Percentiles rank a stretch among this genome's conserved stretches.
These are phyloP conservation scores for Rhagologus leucostigma DNA, from an alignment of 2,113 vertebrate species.

Conservation along the genomic window DNA sequence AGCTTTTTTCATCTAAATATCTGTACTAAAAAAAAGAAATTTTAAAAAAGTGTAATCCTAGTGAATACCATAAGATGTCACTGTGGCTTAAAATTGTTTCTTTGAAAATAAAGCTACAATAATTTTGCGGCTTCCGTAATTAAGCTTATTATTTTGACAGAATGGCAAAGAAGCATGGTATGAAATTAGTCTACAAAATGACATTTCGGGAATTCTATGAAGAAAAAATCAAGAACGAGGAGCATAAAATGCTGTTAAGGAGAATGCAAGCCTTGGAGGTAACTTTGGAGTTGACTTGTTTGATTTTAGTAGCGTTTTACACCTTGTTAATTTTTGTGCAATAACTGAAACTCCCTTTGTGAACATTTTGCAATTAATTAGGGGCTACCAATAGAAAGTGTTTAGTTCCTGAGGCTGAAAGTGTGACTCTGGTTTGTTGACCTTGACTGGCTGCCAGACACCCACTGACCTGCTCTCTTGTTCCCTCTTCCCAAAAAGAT, in stretches of 20 bases:
- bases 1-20: neutral
- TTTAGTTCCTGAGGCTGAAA: neutral
- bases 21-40: neutral
- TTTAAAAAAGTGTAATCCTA: neutral
- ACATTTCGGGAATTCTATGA: slow-evolving; percentile 91
- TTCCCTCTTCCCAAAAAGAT: neutral
- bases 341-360: neutral
- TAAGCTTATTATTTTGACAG: slow-evolving; percentile 70
- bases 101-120: neutral
- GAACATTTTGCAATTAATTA: neutral
- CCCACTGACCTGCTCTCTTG: neutral
- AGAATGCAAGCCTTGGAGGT: slow-evolving; percentile 94
- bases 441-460: neutral
- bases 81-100: slow-evolving; percentile 12
- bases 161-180: slow-evolving; percentile 91
- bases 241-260: slow-evolving; percentile 84
- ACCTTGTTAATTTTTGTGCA: neutral
- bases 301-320: neutral
- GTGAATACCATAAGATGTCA: slow-evolving; percentile 44
- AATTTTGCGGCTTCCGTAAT: neutral
- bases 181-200: slow-evolving; percentile 89
- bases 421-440: neutral
- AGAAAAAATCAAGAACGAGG: slow-evolving; percentile 86
- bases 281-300: neutral
- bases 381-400: neutral